Evolutionary conservation across 2,888 invertebrate species (phyloP), one percentile per base, ranked within the genome.

Genomic region (Branchellion lobata): DNA sequence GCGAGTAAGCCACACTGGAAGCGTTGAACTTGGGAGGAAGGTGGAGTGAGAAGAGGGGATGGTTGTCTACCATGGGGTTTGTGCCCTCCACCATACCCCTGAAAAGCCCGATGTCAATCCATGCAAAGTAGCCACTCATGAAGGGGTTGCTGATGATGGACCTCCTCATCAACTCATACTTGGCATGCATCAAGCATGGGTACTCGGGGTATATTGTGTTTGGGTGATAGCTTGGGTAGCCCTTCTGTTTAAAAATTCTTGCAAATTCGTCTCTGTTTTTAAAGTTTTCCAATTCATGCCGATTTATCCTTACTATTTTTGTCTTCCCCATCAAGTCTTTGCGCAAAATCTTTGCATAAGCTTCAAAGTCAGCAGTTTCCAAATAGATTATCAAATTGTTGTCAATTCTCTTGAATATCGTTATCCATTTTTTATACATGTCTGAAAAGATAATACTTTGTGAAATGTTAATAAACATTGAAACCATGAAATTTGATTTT

Each of bases 21-120:
- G 18, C 34, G 53, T 80, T 65, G 31, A 82, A 80, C 8, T 80
- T 51, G 14, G 72, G 79, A 5, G 81, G 82, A 18, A 81, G 53
- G 24, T 31, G 21, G 5, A 78, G 40, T n/a, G 53, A 47, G n/a
- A 80, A 79, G 27, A 71, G 0, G 27, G 71, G 31, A 5, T 51
- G 29, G 31, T 51, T 74, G 24, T 24, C 34, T 36, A 14, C 3
- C 21, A 27, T 11, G 71, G 77, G 36, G 3, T 65, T 34, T 18
- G n/a, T n/a, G 0, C 24, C 36, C 11, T 18, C 31, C 3, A 81
- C 82, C 24, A 83, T 78, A 47, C 82, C 82, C 18, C 85, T 83
- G 73, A 85, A 86, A n/a, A 85, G 81, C 1, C 86, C 86, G 11
- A 85, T 83, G 71, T 86, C 86, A 31, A 86, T 68, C 86, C 86